Conservation (phyloP, 2,888 invertebrate genomes). For the Brachypalpus laphriformis region DNA sequence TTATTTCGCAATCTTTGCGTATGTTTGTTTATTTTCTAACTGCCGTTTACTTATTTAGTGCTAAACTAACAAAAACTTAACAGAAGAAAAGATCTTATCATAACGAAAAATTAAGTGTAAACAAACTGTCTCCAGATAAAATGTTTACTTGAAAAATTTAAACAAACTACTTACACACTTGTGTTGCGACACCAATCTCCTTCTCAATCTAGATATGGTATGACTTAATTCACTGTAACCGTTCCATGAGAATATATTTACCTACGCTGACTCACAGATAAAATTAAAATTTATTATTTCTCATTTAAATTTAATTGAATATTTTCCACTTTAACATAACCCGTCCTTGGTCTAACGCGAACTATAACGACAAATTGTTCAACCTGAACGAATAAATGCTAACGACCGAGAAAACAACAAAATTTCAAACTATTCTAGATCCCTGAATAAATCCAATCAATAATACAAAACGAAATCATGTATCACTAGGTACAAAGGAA, state of each 20-base stretch:
- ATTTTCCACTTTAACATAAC: not conserved
- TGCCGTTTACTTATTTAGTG: not conserved
- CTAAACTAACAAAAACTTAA: not conserved
- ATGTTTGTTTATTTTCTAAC: not conserved
- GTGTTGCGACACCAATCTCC: not conserved
- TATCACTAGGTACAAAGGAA: constrained; percentile 34
- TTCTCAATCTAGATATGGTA: not conserved
- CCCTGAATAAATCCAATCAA: not conserved
- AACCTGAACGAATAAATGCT: constrained; percentile 2
- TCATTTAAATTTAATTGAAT: not conserved
- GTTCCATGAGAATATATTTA: not conserved
- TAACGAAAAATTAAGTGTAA: not conserved
- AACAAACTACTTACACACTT: not conserved
- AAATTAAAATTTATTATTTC: not conserved
- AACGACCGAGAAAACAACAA: too few relatives aligned
- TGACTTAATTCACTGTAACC: not conserved
- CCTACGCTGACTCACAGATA: not conserved
- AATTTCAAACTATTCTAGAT: not conserved
- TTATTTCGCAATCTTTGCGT: too few relatives aligned
- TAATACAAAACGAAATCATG: constrained; percentile 19
- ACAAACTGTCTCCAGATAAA: not conserved
- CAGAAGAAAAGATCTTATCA: not conserved
- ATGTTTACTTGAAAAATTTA: not conserved
- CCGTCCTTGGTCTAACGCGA: not conserved
- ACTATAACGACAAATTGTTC: constrained; percentile 7